Conservation (phyloP, 2,797 vertebrate species). For the Iguana delicatissima region DNA sequence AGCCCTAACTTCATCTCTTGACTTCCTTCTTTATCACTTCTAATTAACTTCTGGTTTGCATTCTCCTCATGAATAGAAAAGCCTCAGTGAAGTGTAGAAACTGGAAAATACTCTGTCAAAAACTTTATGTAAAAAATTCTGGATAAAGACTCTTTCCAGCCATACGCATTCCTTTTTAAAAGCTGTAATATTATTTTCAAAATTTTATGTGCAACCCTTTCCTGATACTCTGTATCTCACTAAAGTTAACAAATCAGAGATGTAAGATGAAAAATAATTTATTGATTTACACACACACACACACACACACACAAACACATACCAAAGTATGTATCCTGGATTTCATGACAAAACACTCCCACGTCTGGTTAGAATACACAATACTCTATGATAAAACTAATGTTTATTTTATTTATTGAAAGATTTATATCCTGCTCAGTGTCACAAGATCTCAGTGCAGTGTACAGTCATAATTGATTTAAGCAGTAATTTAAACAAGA, state of each 20-base stretch:
- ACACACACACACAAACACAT: no score
- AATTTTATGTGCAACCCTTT: not conserved
- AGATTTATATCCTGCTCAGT: no score
- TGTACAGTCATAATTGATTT: no score
- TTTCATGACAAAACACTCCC: not conserved
- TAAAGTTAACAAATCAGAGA: not conserved
- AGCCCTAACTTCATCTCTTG: not conserved
- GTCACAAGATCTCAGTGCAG: no score
- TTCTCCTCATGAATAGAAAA: not conserved
- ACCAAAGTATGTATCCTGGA: not conserved
- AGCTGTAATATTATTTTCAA: not conserved
- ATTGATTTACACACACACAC: not conserved
- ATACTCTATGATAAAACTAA: no score
- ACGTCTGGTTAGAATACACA: not conserved
- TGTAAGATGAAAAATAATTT: not conserved
- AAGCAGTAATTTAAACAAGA: no score
- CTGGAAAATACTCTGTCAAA: not conserved
- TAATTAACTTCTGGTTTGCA: not conserved
- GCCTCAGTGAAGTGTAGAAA: not conserved
- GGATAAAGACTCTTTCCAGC: not conserved
- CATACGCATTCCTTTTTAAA: not conserved
- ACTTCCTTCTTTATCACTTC: not conserved
- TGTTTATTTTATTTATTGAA: no score
- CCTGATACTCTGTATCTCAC: not conserved
- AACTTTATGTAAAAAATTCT: not conserved